phyloP scores from a whole-genome alignment of 2,888 invertebrate species.

The Leptodirus hochenwartii region DNA sequence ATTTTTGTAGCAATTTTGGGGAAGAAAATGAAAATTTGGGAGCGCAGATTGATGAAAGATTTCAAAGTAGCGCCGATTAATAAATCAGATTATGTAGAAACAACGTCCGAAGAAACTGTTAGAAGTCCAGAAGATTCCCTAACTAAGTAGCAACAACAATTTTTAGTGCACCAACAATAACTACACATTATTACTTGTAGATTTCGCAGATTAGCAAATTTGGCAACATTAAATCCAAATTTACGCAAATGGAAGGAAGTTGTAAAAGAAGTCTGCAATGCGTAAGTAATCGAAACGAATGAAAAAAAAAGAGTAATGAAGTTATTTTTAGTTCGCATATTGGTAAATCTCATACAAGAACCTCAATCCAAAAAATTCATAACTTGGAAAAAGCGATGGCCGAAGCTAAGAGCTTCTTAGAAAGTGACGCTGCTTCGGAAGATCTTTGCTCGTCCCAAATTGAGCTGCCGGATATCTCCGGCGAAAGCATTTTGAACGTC shows the following conservation, averaged over 20 bases:
- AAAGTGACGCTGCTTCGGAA: slow-evolving; percentile 5
- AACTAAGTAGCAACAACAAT: slow-evolving; percentile 23
- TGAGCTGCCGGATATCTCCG: slow-evolving; percentile 9
- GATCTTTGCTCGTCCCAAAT: too few species aligned
- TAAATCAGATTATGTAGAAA: slow-evolving; percentile 36
- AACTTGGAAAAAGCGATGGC: slow-evolving; percentile 57
- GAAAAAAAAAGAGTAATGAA: slow-evolving; percentile 1
- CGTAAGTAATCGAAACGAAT: slow-evolving; percentile 25
- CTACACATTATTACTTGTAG: slow-evolving; percentile 20
- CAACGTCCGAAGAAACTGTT: slow-evolving; percentile 22
- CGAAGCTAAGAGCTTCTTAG: slow-evolving; percentile 10
- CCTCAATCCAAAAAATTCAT: slow-evolving; percentile 55
- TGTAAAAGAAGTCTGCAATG: slow-evolving; percentile 34
- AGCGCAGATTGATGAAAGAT: slow-evolving; percentile 73
- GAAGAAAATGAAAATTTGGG: slow-evolving; percentile 68
- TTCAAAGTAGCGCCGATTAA: slow-evolving; percentile 68
- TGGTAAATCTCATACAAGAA: slow-evolving; percentile 51
- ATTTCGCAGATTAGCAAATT: slow-evolving; percentile 55
- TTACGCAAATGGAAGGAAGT: slow-evolving; percentile 61
- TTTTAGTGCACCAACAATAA: too few species aligned
- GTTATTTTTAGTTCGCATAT: slow-evolving; percentile 49
- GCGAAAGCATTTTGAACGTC: too few species aligned
- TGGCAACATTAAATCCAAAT: slow-evolving; percentile 50
- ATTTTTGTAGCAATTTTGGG: slow-evolving; percentile 43
- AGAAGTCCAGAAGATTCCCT: slow-evolving; percentile 39